phyloP scores from a whole-genome alignment of 2,113 vertebrate species.

The Telmatochromis brachygnathus region DNA sequence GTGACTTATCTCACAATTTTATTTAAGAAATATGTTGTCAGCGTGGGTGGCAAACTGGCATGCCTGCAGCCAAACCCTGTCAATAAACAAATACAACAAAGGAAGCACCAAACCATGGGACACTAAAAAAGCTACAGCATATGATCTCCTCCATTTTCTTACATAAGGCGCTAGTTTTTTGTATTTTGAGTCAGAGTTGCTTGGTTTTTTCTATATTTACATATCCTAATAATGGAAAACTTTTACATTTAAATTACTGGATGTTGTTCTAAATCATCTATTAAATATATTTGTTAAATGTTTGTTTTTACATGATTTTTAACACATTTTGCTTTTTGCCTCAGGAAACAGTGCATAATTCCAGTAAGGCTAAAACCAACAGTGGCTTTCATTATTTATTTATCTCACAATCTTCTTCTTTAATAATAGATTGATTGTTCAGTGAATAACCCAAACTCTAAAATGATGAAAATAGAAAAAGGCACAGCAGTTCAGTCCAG shows the following conservation, averaged over 20 bases:
- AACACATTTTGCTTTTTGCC: not conserved
- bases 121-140: not conserved
- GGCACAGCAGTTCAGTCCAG: not conserved
- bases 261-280: not conserved
- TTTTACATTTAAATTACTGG: not conserved
- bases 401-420: not conserved
- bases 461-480: not conserved
- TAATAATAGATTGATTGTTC: not conserved
- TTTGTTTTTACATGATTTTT: not conserved
- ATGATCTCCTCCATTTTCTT: not conserved
- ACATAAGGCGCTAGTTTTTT: not conserved
- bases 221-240: not conserved
- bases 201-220: not conserved
- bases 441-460: not conserved
- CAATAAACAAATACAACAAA: not conserved
- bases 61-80: not conserved
- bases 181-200: not conserved
- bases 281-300: accelerated
- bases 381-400: not conserved
- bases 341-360: not conserved
- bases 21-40: not conserved
- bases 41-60: not conserved
- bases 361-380: not conserved
- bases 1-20: not conserved
- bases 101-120: not conserved